These are phyloP conservation scores for Drosophila orosa DNA, from an alignment of 1,140 invertebrate genomes.

Conservation along the genomic window DNA sequence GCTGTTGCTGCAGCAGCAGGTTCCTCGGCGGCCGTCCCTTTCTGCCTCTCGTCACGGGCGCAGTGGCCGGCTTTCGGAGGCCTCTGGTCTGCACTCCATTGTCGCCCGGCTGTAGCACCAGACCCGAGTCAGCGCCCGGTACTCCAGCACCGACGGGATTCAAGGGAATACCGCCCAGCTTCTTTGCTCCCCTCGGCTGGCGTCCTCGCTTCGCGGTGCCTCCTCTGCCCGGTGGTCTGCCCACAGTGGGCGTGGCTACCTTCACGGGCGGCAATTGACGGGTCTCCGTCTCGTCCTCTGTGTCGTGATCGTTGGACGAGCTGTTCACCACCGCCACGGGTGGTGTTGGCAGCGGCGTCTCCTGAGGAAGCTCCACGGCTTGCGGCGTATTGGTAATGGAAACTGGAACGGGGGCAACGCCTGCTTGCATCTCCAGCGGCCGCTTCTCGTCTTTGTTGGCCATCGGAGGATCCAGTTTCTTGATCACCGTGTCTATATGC, in stretches of 20 bases:
- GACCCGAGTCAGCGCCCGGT: slow-evolving; percentile 12
- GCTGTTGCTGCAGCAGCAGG: slow-evolving; percentile 65
- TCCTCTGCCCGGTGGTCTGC: slow-evolving; percentile 59
- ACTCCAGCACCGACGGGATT: slow-evolving; percentile 12
- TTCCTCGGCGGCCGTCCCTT: slow-evolving; percentile 79
- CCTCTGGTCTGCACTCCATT: slow-evolving; percentile 71
- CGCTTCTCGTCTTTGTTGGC: slow-evolving; percentile 54
- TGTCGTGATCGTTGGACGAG: slow-evolving; percentile 70
- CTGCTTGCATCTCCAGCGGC: slow-evolving; percentile 23
- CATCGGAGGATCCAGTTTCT: slow-evolving; percentile 88
- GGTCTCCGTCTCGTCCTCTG: slow-evolving; percentile 79
- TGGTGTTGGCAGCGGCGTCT: slow-evolving; percentile 5
- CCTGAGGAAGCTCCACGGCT: slow-evolving; percentile 1
- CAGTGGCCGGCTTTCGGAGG: slow-evolving; percentile 61
- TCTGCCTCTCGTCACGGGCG: slow-evolving; percentile 62
- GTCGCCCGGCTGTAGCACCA: slow-evolving; percentile 53
- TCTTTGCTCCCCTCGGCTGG: slow-evolving; percentile 76
- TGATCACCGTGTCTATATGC: slow-evolving; percentile 90
- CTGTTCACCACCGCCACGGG: slow-evolving; percentile 14
- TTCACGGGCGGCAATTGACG: slow-evolving; percentile 49
- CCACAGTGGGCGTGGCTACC: slow-evolving; percentile 45
- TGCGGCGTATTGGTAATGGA: not conserved
- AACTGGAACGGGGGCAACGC: slow-evolving; percentile 38
- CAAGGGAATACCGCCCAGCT: slow-evolving; percentile 56
- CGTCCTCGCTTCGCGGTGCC: slow-evolving; percentile 74